phyloP scores from a whole-genome alignment of 2,113 vertebrate species.

The Microtus richardsoni region DNA sequence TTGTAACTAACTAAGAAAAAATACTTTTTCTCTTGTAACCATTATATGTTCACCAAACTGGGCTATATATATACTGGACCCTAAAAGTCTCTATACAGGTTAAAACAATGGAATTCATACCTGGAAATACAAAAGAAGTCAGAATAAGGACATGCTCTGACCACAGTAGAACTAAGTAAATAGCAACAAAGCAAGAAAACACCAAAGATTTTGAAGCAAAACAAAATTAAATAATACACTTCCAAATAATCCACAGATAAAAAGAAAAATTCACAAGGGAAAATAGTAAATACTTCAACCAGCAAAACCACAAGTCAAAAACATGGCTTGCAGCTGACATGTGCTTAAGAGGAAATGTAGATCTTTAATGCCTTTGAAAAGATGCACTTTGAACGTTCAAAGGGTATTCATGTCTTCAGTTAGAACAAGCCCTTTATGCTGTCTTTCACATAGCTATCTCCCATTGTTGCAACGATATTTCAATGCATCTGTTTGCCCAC shows the following conservation, averaged over 20 bases:
- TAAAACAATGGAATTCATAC: neutral
- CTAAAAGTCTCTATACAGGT: neutral
- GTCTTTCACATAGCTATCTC: neutral
- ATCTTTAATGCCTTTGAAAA: neutral
- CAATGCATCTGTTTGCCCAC: fast-evolving
- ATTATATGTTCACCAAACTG: neutral
- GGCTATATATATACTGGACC: neutral
- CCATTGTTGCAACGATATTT: fast-evolving
- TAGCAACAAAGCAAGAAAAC: neutral
- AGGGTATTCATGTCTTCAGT: neutral
- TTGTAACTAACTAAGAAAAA: no score
- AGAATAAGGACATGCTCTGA: neutral
- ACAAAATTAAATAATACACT: neutral
- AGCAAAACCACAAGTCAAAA: neutral
- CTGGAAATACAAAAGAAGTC: neutral
- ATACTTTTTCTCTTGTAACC: neutral
- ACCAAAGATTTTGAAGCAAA: neutral
- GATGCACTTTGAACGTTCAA: neutral
- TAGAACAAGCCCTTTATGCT: neutral
- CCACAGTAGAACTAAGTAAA: constrained; percentile 12
- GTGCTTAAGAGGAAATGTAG: neutral
- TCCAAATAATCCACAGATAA: neutral
- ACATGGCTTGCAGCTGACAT: neutral
- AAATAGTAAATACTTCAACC: constrained; percentile 33
- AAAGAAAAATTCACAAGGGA: constrained; percentile 38